Evolutionary conservation across 2,888 invertebrate genomes (phyloP), one percentile per base, ranked within the genome.

Genomic region (Cyclophora albipunctata): DNA sequence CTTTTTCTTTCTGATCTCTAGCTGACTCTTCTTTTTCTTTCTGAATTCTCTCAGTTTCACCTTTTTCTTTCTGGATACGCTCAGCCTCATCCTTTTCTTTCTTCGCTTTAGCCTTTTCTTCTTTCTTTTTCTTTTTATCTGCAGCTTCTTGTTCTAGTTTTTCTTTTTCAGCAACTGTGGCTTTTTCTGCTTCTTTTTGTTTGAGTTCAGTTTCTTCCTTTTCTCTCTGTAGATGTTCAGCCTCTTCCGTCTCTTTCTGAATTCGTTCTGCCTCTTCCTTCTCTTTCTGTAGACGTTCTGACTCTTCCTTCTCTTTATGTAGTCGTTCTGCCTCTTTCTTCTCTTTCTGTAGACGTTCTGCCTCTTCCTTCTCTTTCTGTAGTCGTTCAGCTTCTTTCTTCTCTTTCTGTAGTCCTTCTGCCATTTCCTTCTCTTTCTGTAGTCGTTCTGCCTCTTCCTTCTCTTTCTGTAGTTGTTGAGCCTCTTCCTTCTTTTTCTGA

Each of bases 71-170:
- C 41, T 48, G 40, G 5, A 7, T 7, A 7, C 7, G 33, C 3
- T 7, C 33, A 5, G 40, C 35, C 42, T 44, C 34, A 37, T 55
- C 45, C 57, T 50, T 54, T 50, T 3, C 49, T 20, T 34, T 57
- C 41, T 45, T 63, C 57, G 51, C 55, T 56, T 33, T 56, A 48
- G 50, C 45, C 40, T 52, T 6, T 20, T 1, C 37, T 53, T 51
- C 48, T 20, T 20, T 20, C 34, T 48, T 40, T 48, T 55, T 43
- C 40, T 37, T 46, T 52, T 53, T 45, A 37, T 4, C 40, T n/a
- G 34, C 42, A 33, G 45, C 41, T 7, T 50, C 51, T 45, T 51
- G 45, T 49, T 51, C 34, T n/a, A 34, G 33, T 2, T 43, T 43
- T 5, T 33, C 34, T 20, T 34, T 5, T 41, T 45, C 40, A n/a